A percentile compares a stretch with the other conserved stretches of the same genome.
Evolutionary conservation across 2,797 vertebrate genomes (phyloP).

Genomic region (Syncerus caffer): DNA sequence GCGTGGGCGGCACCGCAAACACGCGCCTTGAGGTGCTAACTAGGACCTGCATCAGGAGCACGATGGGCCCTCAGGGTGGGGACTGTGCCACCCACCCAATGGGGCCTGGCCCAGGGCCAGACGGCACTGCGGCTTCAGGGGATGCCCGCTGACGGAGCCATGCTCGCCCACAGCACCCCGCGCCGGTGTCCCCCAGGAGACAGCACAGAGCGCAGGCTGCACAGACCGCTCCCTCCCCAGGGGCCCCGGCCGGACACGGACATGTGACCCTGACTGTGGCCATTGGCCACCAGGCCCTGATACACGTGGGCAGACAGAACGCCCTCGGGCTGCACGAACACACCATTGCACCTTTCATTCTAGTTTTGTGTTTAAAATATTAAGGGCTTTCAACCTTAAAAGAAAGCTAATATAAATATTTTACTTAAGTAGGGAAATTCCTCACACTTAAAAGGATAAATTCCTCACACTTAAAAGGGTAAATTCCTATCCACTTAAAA

Average conservation of each 20-base stretch:
- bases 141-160: neutral
- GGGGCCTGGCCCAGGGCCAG: neutral
- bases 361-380: neutral
- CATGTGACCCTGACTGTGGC: neutral
- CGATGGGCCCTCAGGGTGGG: fast-evolving
- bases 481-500: too few species aligned
- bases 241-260: fast-evolving
- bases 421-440: neutral
- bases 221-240: neutral
- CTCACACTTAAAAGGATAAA: neutral
- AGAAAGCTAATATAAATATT: neutral
- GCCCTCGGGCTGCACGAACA: neutral
- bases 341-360: neutral
- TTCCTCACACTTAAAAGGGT: too few species aligned
- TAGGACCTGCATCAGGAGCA: neutral
- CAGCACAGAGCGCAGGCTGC: neutral
- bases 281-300: fast-evolving
- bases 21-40: neutral
- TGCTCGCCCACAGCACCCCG: fast-evolving
- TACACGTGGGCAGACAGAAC: neutral
- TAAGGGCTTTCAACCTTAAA: neutral
- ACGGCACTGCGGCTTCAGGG: neutral
- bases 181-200: neutral
- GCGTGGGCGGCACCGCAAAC: neutral
- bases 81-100: fast-evolving